Evolutionary conservation across 2,797 vertebrate genomes (phyloP).

Genomic region (Acanthurus leucopareius): DNA sequence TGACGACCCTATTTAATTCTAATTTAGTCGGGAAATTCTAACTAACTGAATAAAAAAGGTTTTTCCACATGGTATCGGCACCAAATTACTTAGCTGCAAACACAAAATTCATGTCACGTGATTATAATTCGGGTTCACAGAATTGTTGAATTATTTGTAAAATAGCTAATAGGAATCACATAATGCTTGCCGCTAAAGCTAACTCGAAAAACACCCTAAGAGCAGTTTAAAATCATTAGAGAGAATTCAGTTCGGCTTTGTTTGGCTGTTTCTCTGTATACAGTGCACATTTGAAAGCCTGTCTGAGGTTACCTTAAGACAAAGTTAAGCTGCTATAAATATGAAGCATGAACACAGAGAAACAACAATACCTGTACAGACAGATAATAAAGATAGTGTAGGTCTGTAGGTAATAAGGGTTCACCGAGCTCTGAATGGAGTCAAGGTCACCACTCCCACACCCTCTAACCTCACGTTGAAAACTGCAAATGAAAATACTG

Average conservation of each 20-base stretch:
- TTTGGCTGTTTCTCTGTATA: not conserved
- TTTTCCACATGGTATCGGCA: not conserved
- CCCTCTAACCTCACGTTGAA: not conserved
- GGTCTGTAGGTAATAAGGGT: slow-evolving; percentile 56
- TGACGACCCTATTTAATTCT: not conserved
- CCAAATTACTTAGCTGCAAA: not conserved
- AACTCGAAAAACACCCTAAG: not conserved
- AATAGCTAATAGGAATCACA: not conserved
- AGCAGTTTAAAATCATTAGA: not conserved
- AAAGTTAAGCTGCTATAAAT: slow-evolving; percentile 26
- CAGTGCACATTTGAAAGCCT: not conserved
- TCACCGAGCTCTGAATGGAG: slow-evolving; percentile 30
- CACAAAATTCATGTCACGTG: not conserved
- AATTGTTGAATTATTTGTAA: not conserved
- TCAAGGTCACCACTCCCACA: slow-evolving; percentile 3
- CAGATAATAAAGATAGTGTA: not conserved
- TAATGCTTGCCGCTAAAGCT: too few species aligned
- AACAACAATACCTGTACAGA: not conserved
- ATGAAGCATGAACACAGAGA: slow-evolving; percentile 10
- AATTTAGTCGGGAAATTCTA: not conserved
- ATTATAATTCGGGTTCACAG: not conserved
- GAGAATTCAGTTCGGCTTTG: not conserved
- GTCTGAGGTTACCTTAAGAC: slow-evolving; percentile 26
- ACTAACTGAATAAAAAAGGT: not conserved
- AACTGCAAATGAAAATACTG: slow-evolving; percentile 1